These are phyloP conservation scores for Myiotriccus ornatus DNA, from an alignment of 2,797 vertebrate genomes.

Conservation along the genomic window DNA sequence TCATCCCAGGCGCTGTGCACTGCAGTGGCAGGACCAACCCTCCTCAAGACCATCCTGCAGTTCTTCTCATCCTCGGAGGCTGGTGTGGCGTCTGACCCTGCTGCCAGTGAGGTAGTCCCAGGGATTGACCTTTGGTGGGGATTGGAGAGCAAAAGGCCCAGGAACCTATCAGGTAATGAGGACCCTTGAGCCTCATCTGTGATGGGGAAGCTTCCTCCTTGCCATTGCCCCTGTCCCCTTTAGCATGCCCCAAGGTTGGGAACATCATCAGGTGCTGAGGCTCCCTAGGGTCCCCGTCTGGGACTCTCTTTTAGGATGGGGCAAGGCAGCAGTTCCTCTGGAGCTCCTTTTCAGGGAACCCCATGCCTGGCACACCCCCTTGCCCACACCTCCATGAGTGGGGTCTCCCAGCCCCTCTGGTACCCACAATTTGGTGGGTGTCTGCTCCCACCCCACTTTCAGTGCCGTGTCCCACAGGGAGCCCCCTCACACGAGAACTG, in stretches of 20 bases:
- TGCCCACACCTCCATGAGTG: neutral
- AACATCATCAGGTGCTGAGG: neutral
- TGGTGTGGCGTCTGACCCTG: conserved; percentile 52
- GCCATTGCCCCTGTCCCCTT: neutral
- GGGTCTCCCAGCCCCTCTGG: neutral
- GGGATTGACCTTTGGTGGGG: neutral
- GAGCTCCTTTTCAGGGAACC: neutral
- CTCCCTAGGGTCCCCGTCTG: fast-evolving
- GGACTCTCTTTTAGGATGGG: neutral
- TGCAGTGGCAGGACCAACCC: conserved; percentile 86
- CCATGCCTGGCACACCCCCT: neutral
- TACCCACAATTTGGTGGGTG: fast-evolving
- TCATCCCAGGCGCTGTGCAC: conserved; percentile 81
- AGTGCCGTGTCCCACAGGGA: neutral
- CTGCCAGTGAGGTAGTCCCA: neutral
- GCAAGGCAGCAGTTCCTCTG: neutral
- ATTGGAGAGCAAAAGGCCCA: conserved; percentile 45
- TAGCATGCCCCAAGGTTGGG: fast-evolving
- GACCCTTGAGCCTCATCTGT: neutral
- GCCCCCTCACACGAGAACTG: neutral
- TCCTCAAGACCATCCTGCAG: conserved; percentile 89
- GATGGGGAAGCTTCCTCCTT: neutral
- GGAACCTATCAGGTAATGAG: conserved; percentile 40
- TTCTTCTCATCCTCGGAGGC: conserved; percentile 86
- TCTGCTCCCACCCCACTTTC: fast-evolving